phyloP scores from a whole-genome alignment of 2,113 vertebrate species.

The Odocoileus hemionus region DNA sequence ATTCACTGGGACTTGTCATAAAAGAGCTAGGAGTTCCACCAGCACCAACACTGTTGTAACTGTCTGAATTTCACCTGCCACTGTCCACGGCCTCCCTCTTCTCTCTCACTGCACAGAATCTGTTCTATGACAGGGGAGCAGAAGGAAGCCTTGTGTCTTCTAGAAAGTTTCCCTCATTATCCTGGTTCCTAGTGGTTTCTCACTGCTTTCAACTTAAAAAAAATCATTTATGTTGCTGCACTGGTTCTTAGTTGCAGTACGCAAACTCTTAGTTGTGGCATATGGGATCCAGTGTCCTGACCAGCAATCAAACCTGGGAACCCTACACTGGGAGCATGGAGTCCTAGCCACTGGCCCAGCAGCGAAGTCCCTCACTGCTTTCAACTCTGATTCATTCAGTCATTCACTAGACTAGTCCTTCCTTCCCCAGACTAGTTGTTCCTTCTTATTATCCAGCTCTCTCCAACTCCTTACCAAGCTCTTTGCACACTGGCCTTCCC shows the following conservation, averaged over 20 bases:
- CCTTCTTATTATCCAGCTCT: background rate
- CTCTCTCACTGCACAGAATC: background rate
- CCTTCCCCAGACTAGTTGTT: background rate
- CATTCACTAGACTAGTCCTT: background rate
- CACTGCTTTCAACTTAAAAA: background rate
- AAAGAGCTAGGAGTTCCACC: background rate
- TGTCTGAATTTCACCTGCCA: background rate
- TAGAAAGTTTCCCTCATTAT: background rate
- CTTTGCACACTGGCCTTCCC: background rate
- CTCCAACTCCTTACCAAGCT: background rate
- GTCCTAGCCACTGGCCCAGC: background rate
- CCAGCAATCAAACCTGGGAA: background rate
- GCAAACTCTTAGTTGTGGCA: background rate
- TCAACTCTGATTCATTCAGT: background rate
- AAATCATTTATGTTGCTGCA: background rate
- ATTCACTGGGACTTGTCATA: background rate
- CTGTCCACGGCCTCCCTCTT: accelerated
- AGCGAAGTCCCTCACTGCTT: background rate
- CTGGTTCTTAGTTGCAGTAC: background rate
- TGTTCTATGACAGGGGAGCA: background rate
- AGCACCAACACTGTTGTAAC: accelerated
- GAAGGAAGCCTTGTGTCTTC: background rate
- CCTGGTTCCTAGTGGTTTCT: background rate
- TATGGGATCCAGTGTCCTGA: background rate
- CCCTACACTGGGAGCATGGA: background rate